Evolutionary conservation across 2,113 vertebrate species (phyloP).

Genomic region (Euleptes europaea): DNA sequence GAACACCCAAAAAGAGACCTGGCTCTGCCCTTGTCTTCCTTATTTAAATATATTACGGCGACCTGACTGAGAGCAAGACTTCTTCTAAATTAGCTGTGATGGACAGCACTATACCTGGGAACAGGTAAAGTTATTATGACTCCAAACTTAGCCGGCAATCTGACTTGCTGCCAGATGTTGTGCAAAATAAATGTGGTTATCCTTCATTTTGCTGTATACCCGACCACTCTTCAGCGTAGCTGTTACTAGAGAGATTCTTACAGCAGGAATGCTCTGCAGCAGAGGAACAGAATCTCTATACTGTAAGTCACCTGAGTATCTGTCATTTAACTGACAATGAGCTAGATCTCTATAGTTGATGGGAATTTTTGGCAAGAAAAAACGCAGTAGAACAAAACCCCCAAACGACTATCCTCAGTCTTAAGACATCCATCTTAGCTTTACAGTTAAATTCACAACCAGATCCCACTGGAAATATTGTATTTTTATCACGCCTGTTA

Average conservation of each 20-base stretch:
- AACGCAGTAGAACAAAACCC: slow-evolving; percentile 62
- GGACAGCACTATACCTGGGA: slow-evolving; percentile 37
- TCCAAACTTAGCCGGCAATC: slow-evolving; percentile 30
- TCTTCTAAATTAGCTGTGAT: slow-evolving; percentile 48
- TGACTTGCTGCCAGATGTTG: slow-evolving; percentile 66
- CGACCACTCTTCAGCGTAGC: slow-evolving; percentile 47
- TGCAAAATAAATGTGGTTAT: slow-evolving; percentile 64
- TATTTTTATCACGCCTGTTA: slow-evolving; percentile 18
- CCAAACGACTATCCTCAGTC: slow-evolving; percentile 37
- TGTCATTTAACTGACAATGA: slow-evolving; percentile 75
- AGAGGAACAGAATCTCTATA: slow-evolving; percentile 63
- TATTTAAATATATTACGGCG: slow-evolving; percentile 73
- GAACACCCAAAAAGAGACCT: slow-evolving; percentile 30
- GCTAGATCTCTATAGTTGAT: slow-evolving; percentile 74
- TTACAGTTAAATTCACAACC: slow-evolving; percentile 49
- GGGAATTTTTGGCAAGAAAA: slow-evolving; percentile 74
- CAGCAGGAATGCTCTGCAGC: slow-evolving; percentile 67
- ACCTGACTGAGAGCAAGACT: slow-evolving; percentile 69
- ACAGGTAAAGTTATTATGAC: slow-evolving; percentile 11
- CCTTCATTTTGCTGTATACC: slow-evolving; percentile 44
- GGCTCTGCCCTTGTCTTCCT: slow-evolving; percentile 47
- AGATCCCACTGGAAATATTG: slow-evolving; percentile 28
- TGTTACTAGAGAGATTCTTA: slow-evolving; percentile 67
- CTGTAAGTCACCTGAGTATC: slow-evolving; percentile 79
- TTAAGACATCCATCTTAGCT: slow-evolving; percentile 53